These are phyloP conservation scores for Drosophila suzukii DNA, from an alignment of 1,140 invertebrate genomes.

Conservation along the genomic window DNA sequence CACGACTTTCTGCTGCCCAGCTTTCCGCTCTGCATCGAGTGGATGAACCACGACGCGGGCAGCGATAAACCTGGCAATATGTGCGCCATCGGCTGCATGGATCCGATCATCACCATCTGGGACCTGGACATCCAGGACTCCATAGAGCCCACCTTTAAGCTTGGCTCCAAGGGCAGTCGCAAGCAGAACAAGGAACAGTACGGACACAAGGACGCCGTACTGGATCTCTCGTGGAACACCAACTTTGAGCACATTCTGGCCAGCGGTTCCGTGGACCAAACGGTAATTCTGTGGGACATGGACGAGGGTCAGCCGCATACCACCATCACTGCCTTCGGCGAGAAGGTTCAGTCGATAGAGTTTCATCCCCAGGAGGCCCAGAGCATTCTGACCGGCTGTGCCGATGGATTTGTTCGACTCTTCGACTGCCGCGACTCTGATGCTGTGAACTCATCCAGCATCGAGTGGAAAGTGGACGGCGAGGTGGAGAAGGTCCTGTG, in stretches of 20 bases:
- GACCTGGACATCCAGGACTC: slow-evolving; percentile 96
- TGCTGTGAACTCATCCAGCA: slow-evolving; percentile 84
- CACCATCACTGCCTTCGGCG: slow-evolving; percentile 90
- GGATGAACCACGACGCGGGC: slow-evolving; percentile 93
- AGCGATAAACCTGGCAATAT: slow-evolving; percentile 89
- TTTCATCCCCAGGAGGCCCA: slow-evolving; percentile 95
- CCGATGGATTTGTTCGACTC: slow-evolving; percentile 88
- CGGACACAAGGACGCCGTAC: slow-evolving; percentile 95
- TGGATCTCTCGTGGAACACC: slow-evolving; percentile 96
- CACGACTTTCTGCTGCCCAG: slow-evolving; percentile 95
- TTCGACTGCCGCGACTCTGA: slow-evolving; percentile 91
- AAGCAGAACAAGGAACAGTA: slow-evolving; percentile 88
- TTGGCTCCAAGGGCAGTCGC: slow-evolving; percentile 92
- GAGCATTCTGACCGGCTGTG: slow-evolving; percentile 91
- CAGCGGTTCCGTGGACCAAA: slow-evolving; percentile 95
- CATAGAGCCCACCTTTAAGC: slow-evolving; percentile 92
- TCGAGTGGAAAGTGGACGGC: slow-evolving; percentile 89
- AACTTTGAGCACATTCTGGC: slow-evolving; percentile 93
- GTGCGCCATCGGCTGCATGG: slow-evolving; percentile 96
- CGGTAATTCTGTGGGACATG: slow-evolving; percentile 97
- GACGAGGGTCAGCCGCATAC: slow-evolving; percentile 90
- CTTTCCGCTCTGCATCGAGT: slow-evolving; percentile 96
- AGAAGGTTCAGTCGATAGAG: slow-evolving; percentile 94
- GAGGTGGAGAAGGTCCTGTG: slow-evolving; percentile 96
- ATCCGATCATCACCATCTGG: slow-evolving; percentile 96